Evolutionary conservation across 2,797 vertebrate species (phyloP).

Genomic region (Pseudotriccus pelzelni): DNA sequence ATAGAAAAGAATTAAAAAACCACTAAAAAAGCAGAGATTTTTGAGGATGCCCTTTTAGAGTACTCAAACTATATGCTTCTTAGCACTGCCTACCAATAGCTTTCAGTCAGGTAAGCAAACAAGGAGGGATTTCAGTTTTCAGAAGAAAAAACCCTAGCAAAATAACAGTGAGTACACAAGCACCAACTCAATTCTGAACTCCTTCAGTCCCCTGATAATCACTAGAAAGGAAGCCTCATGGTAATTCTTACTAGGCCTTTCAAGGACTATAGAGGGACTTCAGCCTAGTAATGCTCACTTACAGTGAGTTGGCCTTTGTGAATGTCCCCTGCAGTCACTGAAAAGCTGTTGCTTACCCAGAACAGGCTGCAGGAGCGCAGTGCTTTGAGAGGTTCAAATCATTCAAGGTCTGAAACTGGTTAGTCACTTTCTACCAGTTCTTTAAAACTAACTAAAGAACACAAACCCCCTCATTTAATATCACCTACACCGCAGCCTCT

Average conservation of each 20-base stretch:
- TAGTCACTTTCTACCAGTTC: neutral
- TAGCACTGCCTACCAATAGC: neutral
- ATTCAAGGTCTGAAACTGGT: neutral
- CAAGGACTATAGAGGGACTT: neutral
- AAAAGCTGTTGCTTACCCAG: neutral
- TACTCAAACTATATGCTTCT: neutral
- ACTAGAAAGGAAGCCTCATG: neutral
- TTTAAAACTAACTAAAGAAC: neutral
- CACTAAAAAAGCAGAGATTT: neutral
- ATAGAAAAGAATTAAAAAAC: neutral
- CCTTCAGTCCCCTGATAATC: neutral
- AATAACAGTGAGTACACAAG: neutral
- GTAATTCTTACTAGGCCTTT: neutral
- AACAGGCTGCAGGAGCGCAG: neutral
- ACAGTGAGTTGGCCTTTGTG: neutral
- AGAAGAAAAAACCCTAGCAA: neutral
- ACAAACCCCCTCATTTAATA: accelerated
- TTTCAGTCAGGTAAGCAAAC: neutral
- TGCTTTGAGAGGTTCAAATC: neutral
- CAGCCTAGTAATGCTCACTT: neutral
- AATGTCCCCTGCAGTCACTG: neutral
- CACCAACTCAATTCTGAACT: neutral
- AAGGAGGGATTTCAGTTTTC: neutral
- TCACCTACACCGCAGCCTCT: neutral
- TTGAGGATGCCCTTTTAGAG: neutral